Base-by-base conservation (phyloP, 2,113 vertebrate species). In the Engystomops pustulosus region DNA sequence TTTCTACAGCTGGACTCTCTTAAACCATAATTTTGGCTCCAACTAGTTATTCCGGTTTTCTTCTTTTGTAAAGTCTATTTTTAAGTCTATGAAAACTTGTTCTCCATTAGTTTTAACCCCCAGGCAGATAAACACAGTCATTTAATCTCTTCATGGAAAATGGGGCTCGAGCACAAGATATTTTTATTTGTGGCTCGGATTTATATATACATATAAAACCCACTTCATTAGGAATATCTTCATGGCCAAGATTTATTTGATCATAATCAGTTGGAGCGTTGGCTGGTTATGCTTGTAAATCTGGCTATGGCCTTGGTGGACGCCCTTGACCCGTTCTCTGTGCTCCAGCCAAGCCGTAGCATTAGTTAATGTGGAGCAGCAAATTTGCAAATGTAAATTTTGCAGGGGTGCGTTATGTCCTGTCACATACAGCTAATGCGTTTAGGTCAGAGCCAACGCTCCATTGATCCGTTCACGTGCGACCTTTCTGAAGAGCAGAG, bases 21-120 rank as follows among this genome's bases (percentile, higher is more conserved):
- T 74, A 49, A 32, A 11, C 25, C 45, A 75, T 53, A 53, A 10
- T 51, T 32, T 34, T 18, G 32, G 27, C 27, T 30, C 18, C 34
- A 12, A 75, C 72, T 75, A 51, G 72, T 75, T 51, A 30, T 51
- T 75, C 72, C 47, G 30, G 71, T 74, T 75, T 72, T 71, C 36
- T 41, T 45, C 25, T 18, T 34, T 68, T 41, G 1, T 45, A 6
- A 71, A 15, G 12, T 47, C 27, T 65, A 65, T 65, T 65, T 65
- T 36, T 67, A 49, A 30, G 10, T 6, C 44, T 18, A 8, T 51
- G 27, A 53, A 75, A 75, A 51, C 47, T 20, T 75, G 47, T 75
- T 75, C 17, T 8, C 10, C 4, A 51, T 53, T 75, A 34, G 45
- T 53, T 49, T 32, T 51, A 17, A 51, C 45, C 44, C 25, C 44